Percentiles rank a stretch among this genome's conserved stretches.
Evolutionary conservation across 1,140 invertebrate species (phyloP).

Genomic region (Micrasema minimum): DNA sequence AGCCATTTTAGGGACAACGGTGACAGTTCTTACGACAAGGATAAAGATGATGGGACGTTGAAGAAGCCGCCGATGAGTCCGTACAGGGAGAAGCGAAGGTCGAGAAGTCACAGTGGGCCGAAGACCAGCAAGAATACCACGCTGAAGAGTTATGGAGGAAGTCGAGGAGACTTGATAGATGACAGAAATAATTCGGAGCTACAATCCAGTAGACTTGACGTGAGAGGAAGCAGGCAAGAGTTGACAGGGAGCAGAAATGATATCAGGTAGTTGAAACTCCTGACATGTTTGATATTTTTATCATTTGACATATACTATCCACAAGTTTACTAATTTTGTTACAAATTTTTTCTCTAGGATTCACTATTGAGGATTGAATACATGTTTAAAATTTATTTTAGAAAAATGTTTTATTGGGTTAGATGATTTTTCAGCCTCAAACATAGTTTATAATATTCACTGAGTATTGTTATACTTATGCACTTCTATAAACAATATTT

Average conservation of each 20-base stretch:
- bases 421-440: too few relatives aligned
- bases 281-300: too few relatives aligned
- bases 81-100: constrained; percentile 51
- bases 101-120: constrained; percentile 64
- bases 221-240: constrained; percentile 56
- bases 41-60: constrained; percentile 26
- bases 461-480: too few relatives aligned
- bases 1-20: constrained; percentile 58
- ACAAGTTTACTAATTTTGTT: too few relatives aligned
- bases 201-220: constrained; percentile 60
- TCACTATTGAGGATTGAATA: too few relatives aligned
- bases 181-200: constrained; percentile 59
- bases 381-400: too few relatives aligned
- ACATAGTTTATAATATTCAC: too few relatives aligned
- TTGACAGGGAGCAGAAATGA: constrained; percentile 56
- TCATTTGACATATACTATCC: too few relatives aligned
- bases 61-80: constrained; percentile 64
- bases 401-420: too few relatives aligned
- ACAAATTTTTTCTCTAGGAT: too few relatives aligned
- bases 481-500: too few relatives aligned
- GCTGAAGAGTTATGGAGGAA: constrained; percentile 52
- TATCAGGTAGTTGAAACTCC: too few relatives aligned
- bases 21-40: constrained; percentile 30
- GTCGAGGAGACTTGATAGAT: constrained; percentile 54
- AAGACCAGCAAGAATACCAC: constrained; percentile 59